Evolutionary conservation across 2,797 vertebrate genomes (phyloP), one percentile per base, ranked within the genome.

Genomic region (Sibirionetta formosa): DNA sequence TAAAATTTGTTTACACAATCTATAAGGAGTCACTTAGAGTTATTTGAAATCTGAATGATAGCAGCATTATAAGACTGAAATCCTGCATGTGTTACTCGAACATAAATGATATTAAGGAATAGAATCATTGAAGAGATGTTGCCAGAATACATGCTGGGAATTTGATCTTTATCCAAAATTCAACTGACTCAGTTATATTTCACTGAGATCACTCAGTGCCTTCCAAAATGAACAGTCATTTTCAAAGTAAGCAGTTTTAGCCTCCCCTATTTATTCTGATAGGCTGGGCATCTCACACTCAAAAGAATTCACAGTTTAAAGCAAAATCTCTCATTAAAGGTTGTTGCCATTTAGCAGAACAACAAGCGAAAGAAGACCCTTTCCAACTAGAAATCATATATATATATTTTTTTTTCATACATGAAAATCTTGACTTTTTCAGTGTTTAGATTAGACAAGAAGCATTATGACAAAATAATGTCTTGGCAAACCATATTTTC

Each of bases 181-280:
- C 88, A 73, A 77, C 86, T 92, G 92, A 95, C 90, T 96, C 92
- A 84, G 88, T 95, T 82, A 69, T 90, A 90, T 79, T 96, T 90
- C 92, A 88, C 54, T 63, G 81, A 89, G 88, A 93, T 95, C 90
- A 76, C 73, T 86, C 89, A 46, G 46, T 77, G 90, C 77, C 81
- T 94, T 93, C 84, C 91, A 92, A 97, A 97, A 96, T 94, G 95
- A 96, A 94, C 90, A 96, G 81, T 94, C 96, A 90, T 88, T 96
- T 82, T 50, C 71, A 56, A 91, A 95, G 78, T 64, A 44, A 94
- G 82, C 63, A 65, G 46, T 94, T 96, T 82, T 88, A 95, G 86
- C 73, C 64, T 80, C 51, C 42, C 86, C 83, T 86, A 84, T 95
- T 93, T 91, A 91, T 88, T 96, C 94, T 90, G 77, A 91, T 70